Evolutionary conservation across 2,113 vertebrate species (phyloP).

Genomic region (Macheiramphus alcinus): DNA sequence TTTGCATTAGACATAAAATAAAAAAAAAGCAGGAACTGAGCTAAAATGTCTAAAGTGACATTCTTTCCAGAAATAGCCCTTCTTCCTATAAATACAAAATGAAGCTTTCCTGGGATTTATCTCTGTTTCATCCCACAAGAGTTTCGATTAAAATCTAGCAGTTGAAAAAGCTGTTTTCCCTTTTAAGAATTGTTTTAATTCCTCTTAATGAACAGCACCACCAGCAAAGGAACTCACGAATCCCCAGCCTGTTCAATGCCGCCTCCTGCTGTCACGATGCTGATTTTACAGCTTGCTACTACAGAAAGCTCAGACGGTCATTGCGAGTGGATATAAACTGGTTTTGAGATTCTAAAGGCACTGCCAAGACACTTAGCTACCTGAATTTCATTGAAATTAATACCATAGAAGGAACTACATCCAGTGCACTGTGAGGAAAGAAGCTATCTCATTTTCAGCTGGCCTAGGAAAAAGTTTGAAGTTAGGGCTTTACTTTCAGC

Average conservation of each 20-base stretch:
- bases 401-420: background rate
- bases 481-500: background rate
- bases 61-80: background rate
- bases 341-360: background rate
- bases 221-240: fast-evolving
- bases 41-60: background rate
- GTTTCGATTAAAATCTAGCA: background rate
- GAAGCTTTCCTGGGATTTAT: background rate
- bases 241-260: background rate
- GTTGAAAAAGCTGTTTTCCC: background rate
- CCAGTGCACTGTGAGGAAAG: background rate
- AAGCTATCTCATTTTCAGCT: background rate
- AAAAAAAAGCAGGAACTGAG: background rate
- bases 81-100: background rate
- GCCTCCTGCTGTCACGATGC: background rate
- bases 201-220: background rate
- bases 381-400: background rate
- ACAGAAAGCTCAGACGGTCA: background rate
- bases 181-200: background rate
- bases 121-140: background rate
- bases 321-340: fast-evolving
- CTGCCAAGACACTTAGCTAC: background rate
- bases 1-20: background rate
- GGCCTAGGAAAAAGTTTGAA: background rate
- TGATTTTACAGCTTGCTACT: background rate